A percentile compares a stretch with the other conserved stretches of the same genome.
These are phyloP conservation scores for Bolinopsis microptera DNA, from an alignment of 37 sponge, comb jelly and placozoan genomes.

Conservation along the genomic window DNA sequence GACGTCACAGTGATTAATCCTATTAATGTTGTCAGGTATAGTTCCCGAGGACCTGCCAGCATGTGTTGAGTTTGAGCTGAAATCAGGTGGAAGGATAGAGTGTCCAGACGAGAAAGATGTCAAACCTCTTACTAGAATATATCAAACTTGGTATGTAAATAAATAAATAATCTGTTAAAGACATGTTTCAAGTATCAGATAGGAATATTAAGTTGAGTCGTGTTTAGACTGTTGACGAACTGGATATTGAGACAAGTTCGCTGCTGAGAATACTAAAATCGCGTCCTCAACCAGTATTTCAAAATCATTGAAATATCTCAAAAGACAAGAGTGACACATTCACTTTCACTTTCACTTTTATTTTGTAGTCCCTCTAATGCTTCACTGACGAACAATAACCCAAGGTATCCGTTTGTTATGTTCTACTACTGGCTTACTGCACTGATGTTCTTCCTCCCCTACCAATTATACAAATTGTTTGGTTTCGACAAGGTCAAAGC, in stretches of 20 bases:
- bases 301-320: too few species aligned
- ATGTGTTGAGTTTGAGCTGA: constrained; percentile 7
- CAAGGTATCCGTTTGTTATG: constrained; percentile 28
- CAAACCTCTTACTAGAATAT: constrained; percentile 38
- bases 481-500: constrained; percentile 42
- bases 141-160: constrained; percentile 64
- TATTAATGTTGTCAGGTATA: too few species aligned
- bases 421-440: constrained; percentile 45
- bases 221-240: too few species aligned
- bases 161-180: background rate
- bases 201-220: too few species aligned
- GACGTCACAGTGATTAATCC: too few species aligned
- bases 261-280: too few species aligned
- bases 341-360: too few species aligned
- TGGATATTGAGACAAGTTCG: too few species aligned
- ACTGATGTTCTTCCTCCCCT: constrained; percentile 5
- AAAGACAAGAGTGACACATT: too few species aligned
- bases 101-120: constrained; percentile 7
- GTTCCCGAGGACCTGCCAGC: constrained; percentile 39
- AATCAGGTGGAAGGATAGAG: background rate
- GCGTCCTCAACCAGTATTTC: too few species aligned
- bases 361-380: too few species aligned
- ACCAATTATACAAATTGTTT: constrained; percentile 23
- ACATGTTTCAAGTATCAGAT: background rate
- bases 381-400: too few species aligned